Conservation (phyloP, 2,797 vertebrate genomes). For the Danio kyathit region DNA sequence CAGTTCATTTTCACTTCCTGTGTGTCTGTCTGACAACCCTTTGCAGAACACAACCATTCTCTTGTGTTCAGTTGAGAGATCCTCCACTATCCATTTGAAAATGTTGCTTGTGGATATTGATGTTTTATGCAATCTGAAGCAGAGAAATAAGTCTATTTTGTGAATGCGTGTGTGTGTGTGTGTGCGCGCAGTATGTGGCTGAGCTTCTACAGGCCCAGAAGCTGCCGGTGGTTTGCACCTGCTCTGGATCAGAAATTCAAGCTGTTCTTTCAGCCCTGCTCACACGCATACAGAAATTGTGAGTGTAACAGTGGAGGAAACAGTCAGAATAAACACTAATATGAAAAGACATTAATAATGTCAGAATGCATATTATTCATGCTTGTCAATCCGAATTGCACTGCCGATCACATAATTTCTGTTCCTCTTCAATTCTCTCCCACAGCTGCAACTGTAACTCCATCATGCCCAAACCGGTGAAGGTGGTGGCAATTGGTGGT, state of each 20-base stretch:
- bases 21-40: not conserved
- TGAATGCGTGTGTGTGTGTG: conserved; percentile 18
- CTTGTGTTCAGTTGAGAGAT: not conserved
- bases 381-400: not conserved
- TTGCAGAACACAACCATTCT: not conserved
- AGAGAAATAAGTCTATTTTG: not conserved
- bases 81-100: not conserved
- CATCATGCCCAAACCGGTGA: conserved; percentile 61
- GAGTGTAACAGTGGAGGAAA: conserved; percentile 65
- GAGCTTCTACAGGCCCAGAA: conserved; percentile 60
- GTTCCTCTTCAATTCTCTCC: not conserved
- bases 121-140: conserved; percentile 14
- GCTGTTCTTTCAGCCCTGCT: conserved; percentile 85
- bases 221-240: conserved; percentile 60
- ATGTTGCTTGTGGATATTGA: not conserved
- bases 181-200: conserved; percentile 55
- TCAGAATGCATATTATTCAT: conserved; percentile 10
- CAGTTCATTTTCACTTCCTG: not conserved
- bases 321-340: not conserved
- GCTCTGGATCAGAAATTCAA: conserved; percentile 68
- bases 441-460: conserved; percentile 88
- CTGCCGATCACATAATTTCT: not conserved
- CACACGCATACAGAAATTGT: conserved; percentile 88
- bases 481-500: conserved; percentile 59
- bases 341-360: not conserved